Conservation (phyloP, 2,888 invertebrate species). For the Drosophila meridiana region DNA sequence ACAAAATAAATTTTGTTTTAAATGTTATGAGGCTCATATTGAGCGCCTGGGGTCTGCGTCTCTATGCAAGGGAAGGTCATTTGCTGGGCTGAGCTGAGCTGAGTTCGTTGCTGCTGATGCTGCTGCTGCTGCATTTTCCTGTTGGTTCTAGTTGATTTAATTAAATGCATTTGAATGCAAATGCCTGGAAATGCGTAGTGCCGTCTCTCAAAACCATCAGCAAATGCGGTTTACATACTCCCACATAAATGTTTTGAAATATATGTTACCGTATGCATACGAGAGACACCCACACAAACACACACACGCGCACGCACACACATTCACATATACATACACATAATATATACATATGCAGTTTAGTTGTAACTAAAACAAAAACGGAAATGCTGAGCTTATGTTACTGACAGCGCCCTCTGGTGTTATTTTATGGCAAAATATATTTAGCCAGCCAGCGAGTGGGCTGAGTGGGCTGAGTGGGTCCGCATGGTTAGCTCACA, state of each 20-base stretch:
- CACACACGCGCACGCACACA: neutral
- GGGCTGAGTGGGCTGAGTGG: neutral
- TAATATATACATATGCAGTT: conserved; percentile 30
- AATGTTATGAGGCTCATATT: conserved; percentile 72
- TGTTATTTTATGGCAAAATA: conserved; percentile 71
- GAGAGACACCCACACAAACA: conserved; percentile 1
- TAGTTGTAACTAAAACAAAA: conserved; percentile 73
- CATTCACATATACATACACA: conserved; percentile 4
- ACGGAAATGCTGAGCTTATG: conserved; percentile 72
- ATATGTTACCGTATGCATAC: conserved; percentile 21
- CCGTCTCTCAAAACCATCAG: conserved; percentile 59
- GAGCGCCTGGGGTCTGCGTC: conserved; percentile 14
- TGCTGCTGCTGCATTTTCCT: conserved; percentile 56
- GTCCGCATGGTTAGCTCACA: conserved; percentile 13
- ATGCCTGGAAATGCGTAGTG: conserved; percentile 68
- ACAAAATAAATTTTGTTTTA: conserved; percentile 79
- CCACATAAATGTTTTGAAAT: conserved; percentile 61
- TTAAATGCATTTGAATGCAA: conserved; percentile 82
- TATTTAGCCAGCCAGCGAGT: conserved; percentile 36
- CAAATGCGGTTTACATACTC: conserved; percentile 62
- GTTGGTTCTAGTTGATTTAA: conserved; percentile 81
- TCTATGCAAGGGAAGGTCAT: conserved; percentile 35
- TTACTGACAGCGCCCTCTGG: conserved; percentile 75
- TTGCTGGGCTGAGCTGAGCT: conserved; percentile 26
- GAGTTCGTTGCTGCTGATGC: conserved; percentile 29